Conservation (phyloP, 2,797 vertebrate species). For the Sebastes minor region DNA sequence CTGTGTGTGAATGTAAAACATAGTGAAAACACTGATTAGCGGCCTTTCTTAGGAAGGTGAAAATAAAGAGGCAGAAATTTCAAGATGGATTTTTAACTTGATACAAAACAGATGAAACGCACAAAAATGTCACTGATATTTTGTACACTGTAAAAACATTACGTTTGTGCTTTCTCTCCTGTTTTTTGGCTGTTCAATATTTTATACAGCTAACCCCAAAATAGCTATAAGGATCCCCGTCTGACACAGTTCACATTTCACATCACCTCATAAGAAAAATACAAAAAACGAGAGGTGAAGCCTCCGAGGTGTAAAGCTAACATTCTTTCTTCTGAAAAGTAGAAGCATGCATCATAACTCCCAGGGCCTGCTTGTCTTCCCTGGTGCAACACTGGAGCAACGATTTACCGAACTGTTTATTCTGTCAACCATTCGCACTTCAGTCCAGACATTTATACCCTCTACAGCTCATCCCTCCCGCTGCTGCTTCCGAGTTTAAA, state of each 20-base stretch:
- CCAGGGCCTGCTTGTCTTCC: slow-evolving; percentile 7
- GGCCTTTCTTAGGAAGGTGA: neutral
- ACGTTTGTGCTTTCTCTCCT: neutral
- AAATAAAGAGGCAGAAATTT: neutral
- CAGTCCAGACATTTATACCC: slow-evolving; percentile 32
- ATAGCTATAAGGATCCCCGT: neutral
- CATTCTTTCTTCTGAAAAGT: neutral
- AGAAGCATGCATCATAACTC: slow-evolving; percentile 10
- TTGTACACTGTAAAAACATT: neutral
- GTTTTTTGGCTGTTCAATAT: neutral
- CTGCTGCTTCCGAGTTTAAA: slow-evolving; percentile 30
- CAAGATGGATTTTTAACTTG: neutral
- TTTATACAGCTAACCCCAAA: neutral
- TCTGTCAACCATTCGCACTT: slow-evolving; percentile 36
- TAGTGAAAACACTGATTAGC: neutral
- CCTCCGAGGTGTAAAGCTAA: neutral
- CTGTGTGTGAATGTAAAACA: neutral
- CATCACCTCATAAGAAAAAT: neutral
- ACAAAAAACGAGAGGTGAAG: neutral
- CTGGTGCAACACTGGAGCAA: neutral
- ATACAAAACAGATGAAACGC: neutral
- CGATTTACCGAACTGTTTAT: slow-evolving; percentile 45
- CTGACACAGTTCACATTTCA: slow-evolving; percentile 6
- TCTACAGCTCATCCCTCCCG: slow-evolving; percentile 19
- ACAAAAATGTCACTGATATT: neutral